Percentiles rank a stretch among this genome's conserved stretches.
phyloP scores from a whole-genome alignment of 64 coral and sea anemone genomes.

The Dendrophyllia cribrosa region DNA sequence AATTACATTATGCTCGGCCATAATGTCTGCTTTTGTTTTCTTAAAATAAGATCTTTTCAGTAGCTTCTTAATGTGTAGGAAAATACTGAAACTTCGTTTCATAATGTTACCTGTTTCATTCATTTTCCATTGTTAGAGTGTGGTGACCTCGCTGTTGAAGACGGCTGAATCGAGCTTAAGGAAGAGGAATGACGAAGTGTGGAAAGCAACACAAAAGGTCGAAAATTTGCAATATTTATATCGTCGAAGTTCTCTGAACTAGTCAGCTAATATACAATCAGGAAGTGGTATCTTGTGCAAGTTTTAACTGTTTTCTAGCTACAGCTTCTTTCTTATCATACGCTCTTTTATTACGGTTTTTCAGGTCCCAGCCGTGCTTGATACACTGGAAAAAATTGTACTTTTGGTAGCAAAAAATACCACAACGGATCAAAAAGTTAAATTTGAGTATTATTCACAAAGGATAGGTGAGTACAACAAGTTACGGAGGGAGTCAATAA shows the following conservation, averaged over 20 bases:
- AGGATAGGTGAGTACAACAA: not conserved
- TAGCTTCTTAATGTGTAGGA: too few relatives aligned
- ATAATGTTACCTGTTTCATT: too few relatives aligned
- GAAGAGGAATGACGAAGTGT: not conserved
- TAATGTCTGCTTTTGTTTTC: too few relatives aligned
- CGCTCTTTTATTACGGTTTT: not conserved
- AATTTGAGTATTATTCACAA: constrained; percentile 3
- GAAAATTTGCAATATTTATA: too few relatives aligned
- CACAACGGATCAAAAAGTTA: not conserved
- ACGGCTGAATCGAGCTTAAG: not conserved
- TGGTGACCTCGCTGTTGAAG: not conserved
- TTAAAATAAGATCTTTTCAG: too few relatives aligned
- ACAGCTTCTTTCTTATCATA: not conserved
- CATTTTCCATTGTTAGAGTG: not conserved
- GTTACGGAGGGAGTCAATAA: too few relatives aligned
- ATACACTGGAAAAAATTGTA: not conserved
- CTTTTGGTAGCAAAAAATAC: not conserved
- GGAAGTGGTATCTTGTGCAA: too few relatives aligned
- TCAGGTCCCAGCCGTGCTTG: not conserved
- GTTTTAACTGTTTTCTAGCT: too few relatives aligned
- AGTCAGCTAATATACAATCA: too few relatives aligned
- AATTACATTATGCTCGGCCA: too few relatives aligned
- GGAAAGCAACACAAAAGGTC: not conserved
- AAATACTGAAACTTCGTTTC: too few relatives aligned
- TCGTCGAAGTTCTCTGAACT: too few relatives aligned